phyloP scores from a whole-genome alignment of 2,113 vertebrate species.

The Serinus canaria region DNA sequence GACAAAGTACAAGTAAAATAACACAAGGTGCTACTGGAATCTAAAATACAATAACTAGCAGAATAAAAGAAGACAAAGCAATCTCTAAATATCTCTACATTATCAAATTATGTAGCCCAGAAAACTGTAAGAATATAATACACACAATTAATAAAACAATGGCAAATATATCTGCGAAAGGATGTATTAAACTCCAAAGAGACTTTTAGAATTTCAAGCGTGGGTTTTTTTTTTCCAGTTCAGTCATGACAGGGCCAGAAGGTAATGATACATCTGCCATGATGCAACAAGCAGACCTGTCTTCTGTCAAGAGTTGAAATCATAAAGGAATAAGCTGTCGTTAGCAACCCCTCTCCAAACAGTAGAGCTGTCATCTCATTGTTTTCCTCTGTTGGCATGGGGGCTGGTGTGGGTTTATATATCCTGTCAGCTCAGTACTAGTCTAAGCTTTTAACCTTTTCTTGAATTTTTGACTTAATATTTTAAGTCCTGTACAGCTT shows the following conservation, averaged over 20 bases:
- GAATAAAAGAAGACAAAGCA: background rate
- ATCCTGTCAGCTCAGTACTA: slow-evolving; percentile 74
- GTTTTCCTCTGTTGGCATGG: slow-evolving; percentile 75
- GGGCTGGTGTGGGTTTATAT: slow-evolving; percentile 72
- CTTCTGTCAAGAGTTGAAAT: slow-evolving; percentile 94
- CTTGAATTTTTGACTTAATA: slow-evolving; percentile 51
- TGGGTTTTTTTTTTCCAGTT: slow-evolving; percentile 55
- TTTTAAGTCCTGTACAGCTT: background rate
- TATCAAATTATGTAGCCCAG: background rate
- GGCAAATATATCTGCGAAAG: slow-evolving; percentile 32
- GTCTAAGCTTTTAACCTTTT: slow-evolving; percentile 72
- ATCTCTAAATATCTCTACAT: slow-evolving; percentile 16
- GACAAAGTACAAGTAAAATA: slow-evolving; percentile 48
- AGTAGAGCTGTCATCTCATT: slow-evolving; percentile 88
- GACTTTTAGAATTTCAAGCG: slow-evolving; percentile 67
- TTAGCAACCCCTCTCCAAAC: slow-evolving; percentile 89
- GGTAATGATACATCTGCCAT: slow-evolving; percentile 95
- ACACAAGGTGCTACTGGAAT: background rate
- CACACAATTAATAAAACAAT: slow-evolving; percentile 17
- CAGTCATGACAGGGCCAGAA: slow-evolving; percentile 92
- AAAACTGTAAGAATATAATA: background rate
- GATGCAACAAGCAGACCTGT: slow-evolving; percentile 93
- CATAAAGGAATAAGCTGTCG: slow-evolving; percentile 96
- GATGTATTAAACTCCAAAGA: slow-evolving; percentile 59
- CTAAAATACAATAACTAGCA: background rate